Conservation (phyloP, 1,140 invertebrate genomes). For the Hesperophylax magnus region DNA sequence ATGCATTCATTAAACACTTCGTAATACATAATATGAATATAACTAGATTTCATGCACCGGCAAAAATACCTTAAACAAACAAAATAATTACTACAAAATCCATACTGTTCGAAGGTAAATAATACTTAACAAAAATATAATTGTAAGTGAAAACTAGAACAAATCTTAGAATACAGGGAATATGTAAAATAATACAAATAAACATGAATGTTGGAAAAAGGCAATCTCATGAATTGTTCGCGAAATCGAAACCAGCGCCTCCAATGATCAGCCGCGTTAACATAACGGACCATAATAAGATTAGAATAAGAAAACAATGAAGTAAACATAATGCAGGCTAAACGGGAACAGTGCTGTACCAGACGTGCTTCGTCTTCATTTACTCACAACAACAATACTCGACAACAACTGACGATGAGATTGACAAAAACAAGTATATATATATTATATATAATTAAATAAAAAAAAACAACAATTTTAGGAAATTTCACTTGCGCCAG, state of each 20-base stretch:
- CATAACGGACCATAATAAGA: slow-evolving; percentile 33
- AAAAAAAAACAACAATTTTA: slow-evolving; percentile 53
- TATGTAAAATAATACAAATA: slow-evolving; percentile 35
- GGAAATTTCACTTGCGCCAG: slow-evolving; percentile 51
- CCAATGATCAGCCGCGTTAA: slow-evolving; percentile 15
- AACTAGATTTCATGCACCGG: slow-evolving; percentile 45
- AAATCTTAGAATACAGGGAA: slow-evolving; percentile 44
- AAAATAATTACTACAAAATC: slow-evolving; percentile 36
- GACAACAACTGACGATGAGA: slow-evolving; percentile 45
- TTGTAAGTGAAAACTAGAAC: slow-evolving; percentile 49
- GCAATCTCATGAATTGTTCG: slow-evolving; percentile 40
- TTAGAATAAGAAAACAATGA: slow-evolving; percentile 39
- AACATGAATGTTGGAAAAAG: slow-evolving; percentile 38
- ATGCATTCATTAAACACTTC: slow-evolving; percentile 38
- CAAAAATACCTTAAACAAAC: slow-evolving; percentile 43
- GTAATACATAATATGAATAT: slow-evolving; percentile 38
- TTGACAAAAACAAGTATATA: slow-evolving; percentile 37
- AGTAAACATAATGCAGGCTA: slow-evolving; percentile 38
- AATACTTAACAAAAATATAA: slow-evolving; percentile 58
- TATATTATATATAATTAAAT: slow-evolving; percentile 24
- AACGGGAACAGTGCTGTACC: background rate
- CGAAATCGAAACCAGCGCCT: background rate
- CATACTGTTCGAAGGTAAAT: slow-evolving; percentile 53
- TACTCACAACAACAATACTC: slow-evolving; percentile 5
- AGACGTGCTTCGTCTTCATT: background rate